phyloP scores from a whole-genome alignment of 2,888 invertebrate species.

The Agrotis puta region DNA sequence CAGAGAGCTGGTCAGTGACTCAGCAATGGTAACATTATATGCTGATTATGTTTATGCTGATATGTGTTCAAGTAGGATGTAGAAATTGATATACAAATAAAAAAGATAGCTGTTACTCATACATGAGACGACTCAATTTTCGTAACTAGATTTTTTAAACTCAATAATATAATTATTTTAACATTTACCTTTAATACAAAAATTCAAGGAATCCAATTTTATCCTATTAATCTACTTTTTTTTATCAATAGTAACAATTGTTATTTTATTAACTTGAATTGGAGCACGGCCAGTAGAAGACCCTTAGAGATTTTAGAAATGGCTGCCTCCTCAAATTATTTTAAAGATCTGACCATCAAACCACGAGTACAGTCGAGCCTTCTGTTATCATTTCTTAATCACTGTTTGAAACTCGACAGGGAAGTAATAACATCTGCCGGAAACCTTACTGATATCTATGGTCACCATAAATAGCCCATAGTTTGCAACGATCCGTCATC shows the following conservation, averaged over 20 bases:
- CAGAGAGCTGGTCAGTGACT: too few relatives aligned
- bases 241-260: constrained; percentile 89
- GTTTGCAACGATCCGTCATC: constrained; percentile 46
- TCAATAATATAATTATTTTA: too few relatives aligned
- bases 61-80: background rate
- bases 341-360: background rate
- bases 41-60: too few relatives aligned
- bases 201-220: constrained; percentile 91
- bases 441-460: constrained; percentile 36
- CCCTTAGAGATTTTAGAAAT: constrained; percentile 83
- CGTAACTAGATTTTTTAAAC: background rate
- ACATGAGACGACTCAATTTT: background rate
- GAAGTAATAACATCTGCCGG: constrained; percentile 29
- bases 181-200: constrained; percentile 89
- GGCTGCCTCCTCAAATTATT: background rate
- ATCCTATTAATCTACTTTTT: constrained; percentile 91
- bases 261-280: constrained; percentile 93
- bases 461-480: constrained; percentile 48
- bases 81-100: background rate
- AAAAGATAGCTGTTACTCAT: background rate
- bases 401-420: constrained; percentile 25
- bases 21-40: too few relatives aligned
- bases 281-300: constrained; percentile 93
- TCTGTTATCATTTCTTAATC: constrained; percentile 35
- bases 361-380: background rate